Evolutionary conservation across 37 sponge, comb jelly and placozoan species (phyloP).

Genomic region (Bolinopsis microptera): DNA sequence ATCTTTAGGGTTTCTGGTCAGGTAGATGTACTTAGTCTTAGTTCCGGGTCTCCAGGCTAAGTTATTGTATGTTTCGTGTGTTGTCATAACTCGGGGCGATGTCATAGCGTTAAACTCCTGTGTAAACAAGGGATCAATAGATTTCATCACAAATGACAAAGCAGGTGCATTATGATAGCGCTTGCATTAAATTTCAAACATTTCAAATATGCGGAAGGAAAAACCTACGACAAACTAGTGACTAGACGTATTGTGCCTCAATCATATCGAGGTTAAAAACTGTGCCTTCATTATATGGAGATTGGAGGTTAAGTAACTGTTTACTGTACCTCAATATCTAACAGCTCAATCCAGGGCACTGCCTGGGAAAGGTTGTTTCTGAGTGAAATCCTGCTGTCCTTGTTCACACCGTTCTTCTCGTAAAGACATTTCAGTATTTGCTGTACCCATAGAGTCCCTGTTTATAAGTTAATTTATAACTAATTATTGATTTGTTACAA

Average conservation of each 20-base stretch:
- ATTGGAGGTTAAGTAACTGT: neutral
- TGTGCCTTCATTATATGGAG: neutral
- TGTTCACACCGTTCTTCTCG: constrained; percentile 7
- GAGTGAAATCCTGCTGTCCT: neutral
- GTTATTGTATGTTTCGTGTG: constrained; percentile 14
- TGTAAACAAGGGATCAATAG: neutral
- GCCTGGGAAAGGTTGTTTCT: constrained; percentile 1
- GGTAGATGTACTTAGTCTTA: constrained; percentile 2
- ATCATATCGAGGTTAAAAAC: neutral
- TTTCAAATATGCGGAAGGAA: too few relatives aligned
- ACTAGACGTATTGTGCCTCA: neutral
- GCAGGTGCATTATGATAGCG: too few relatives aligned
- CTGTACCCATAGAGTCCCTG: neutral
- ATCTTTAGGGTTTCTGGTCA: neutral
- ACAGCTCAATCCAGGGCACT: constrained; percentile 20
- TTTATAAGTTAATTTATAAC: too few relatives aligned
- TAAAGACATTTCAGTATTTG: constrained; percentile 17
- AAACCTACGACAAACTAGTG: too few relatives aligned
- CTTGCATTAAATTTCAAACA: too few relatives aligned
- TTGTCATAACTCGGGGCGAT: neutral
- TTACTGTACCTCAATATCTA: neutral
- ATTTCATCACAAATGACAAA: too few relatives aligned
- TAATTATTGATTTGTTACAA: too few relatives aligned
- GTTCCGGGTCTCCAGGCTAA: constrained; percentile 18
- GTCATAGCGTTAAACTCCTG: constrained; percentile 9